A percentile compares a stretch with the other conserved stretches of the same genome.
phyloP scores from a whole-genome alignment of 2,797 vertebrate genomes.

The Dendrocincla fuliginosa region DNA sequence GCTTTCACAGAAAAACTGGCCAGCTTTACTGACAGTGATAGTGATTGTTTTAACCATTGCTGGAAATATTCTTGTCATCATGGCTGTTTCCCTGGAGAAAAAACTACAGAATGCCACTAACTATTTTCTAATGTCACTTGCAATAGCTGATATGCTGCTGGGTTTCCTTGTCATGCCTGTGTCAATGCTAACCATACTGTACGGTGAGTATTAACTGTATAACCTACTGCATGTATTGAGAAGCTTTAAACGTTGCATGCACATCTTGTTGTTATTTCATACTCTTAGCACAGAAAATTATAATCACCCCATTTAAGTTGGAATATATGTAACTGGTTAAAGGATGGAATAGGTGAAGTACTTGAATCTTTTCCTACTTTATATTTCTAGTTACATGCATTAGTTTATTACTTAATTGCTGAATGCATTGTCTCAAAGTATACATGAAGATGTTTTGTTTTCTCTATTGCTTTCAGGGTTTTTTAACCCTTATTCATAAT shows the following conservation, averaged over 20 bases:
- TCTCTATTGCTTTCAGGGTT: not conserved
- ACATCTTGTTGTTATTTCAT: not conserved
- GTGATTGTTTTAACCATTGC: conserved; percentile 91
- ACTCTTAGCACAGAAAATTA: not conserved
- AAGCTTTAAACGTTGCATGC: conserved; percentile 14
- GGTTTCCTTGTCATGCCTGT: conserved; percentile 97
- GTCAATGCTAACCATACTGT: conserved; percentile 94
- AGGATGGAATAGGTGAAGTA: not conserved
- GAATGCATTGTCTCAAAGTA: not conserved
- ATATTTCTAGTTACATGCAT: not conserved
- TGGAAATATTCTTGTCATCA: conserved; percentile 96
- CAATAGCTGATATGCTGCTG: conserved; percentile 95
- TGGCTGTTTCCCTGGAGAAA: conserved; percentile 96
- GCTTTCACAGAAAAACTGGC: conserved; percentile 88
- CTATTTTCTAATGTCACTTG: conserved; percentile 98
- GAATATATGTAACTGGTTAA: not conserved
- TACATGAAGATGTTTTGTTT: not conserved
- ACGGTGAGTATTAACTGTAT: conserved; percentile 83
- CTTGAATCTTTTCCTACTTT: not conserved
- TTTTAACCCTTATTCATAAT: not conserved
- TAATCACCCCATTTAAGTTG: not conserved
- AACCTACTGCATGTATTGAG: conserved; percentile 5
- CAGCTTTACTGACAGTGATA: conserved; percentile 86
- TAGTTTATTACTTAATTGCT: not conserved
- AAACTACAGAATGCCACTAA: conserved; percentile 98